Evolutionary conservation across 2,888 invertebrate species (phyloP).

Genomic region (Mactromeris polynyma): DNA sequence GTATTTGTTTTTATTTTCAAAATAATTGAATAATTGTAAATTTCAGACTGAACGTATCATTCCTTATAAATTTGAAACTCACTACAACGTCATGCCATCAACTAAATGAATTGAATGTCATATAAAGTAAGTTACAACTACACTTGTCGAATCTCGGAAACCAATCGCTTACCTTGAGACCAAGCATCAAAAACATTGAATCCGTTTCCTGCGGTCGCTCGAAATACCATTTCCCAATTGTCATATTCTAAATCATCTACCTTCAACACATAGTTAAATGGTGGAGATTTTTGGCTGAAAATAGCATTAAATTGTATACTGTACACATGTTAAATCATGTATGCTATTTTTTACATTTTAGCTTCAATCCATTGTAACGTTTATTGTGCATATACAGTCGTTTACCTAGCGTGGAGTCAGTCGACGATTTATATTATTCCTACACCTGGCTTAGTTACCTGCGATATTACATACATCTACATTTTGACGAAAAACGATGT

Average conservation of each 20-base stretch:
- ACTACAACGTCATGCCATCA: background rate
- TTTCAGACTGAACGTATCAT: too few relatives aligned
- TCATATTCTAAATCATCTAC: background rate
- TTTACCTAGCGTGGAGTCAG: too few relatives aligned
- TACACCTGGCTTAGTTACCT: too few relatives aligned
- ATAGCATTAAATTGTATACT: background rate
- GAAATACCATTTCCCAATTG: slow-evolving; percentile 28
- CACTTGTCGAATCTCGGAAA: background rate
- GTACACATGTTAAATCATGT: background rate
- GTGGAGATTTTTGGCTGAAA: background rate
- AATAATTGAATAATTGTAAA: too few relatives aligned
- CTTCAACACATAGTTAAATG: background rate
- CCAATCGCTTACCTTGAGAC: background rate
- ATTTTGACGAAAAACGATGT: too few relatives aligned
- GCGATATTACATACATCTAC: too few relatives aligned
- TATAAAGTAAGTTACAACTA: background rate
- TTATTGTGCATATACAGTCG: background rate
- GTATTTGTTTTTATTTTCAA: too few relatives aligned
- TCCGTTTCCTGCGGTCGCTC: slow-evolving; percentile 33
- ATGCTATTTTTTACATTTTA: too few relatives aligned
- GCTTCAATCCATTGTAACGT: background rate
- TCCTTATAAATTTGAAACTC: background rate
- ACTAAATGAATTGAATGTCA: background rate
- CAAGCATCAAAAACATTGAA: slow-evolving; percentile 21
- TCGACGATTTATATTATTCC: too few relatives aligned